Conservation (phyloP, 2,113 vertebrate species). For the Arizona elegans region DNA sequence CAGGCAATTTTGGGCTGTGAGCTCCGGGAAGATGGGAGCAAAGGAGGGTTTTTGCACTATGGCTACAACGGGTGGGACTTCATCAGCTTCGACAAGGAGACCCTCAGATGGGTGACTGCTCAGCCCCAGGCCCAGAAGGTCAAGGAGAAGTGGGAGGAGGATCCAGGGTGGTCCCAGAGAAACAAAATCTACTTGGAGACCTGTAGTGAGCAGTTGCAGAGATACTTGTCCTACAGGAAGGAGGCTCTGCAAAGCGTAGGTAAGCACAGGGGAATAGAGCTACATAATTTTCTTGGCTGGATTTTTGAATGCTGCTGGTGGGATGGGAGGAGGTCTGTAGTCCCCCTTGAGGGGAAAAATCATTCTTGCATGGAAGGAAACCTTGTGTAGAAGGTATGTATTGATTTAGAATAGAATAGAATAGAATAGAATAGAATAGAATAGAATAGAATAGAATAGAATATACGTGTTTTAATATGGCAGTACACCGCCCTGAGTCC, state of each 20-base stretch:
- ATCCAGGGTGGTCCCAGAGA: too few species aligned
- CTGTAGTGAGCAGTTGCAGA: not conserved
- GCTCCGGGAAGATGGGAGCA: not conserved
- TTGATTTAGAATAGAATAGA: not conserved
- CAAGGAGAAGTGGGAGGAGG: not conserved
- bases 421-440: too few species aligned
- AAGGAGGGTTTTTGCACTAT: not conserved
- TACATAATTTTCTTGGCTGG: not conserved
- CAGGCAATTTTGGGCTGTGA: not conserved
- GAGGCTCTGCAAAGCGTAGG: not conserved
- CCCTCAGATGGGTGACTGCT: not conserved
- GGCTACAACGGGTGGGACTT: not conserved
- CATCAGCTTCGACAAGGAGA: not conserved
- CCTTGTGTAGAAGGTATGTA: not conserved
- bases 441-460: too few species aligned
- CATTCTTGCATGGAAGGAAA: not conserved
- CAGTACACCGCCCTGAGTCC: too few species aligned
- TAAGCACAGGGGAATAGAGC: not conserved
- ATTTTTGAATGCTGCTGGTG: not conserved
- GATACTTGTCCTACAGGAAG: not conserved
- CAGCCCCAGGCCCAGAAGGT: not conserved
- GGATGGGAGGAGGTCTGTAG: not conserved
- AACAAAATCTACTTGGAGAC: not conserved
- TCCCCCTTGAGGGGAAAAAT: not conserved
- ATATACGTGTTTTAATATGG: too few species aligned